Base-by-base conservation (phyloP, 1,140 invertebrate species). In the Mya arenaria region DNA sequence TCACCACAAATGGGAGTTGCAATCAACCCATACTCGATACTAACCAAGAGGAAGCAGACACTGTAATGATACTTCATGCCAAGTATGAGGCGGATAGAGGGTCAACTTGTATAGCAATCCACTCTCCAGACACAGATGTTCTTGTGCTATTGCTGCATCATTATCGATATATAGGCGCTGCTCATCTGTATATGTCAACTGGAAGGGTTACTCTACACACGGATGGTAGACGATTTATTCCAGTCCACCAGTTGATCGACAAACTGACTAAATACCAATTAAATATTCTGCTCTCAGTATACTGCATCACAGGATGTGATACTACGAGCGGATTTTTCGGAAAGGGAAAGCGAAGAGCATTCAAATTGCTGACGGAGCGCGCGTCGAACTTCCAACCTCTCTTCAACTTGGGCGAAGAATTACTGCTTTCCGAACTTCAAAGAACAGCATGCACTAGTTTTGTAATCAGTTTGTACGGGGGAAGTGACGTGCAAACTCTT, bases 11-110 rank as follows among this genome's bases (percentile, higher is more conserved):
- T 52, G 48, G 48, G 19, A n/a, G 48, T 23, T 23, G 48, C 19
- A 23, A 60, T 89, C 91, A 34, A 84, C 85, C 23, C 87, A 23
- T 62, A 60, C 56, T 15, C 39, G n/a, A 41, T 25, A 17, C 58
- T 23, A 34, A 34, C 23, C 62, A 34, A 34, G 28, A 62, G 37
- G 62, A 36, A 65, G 32, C 62, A 10, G 62, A 65, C 32, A 65
- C 62, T n/a, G 8, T 65, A 10, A 65, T 65, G 62, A 65, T 65
- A 34, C 62, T 65, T 65, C 62, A 65, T 36, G 62, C 62, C 25
- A 65, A 36, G 36, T 65, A 65, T 34, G 62, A 6, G 23, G 62
- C 62, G 23, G 32, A 65, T 30, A 65, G 8, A 36, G 62, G 62
- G 17, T 30, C 28, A 34, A 58, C 71, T 32, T 58, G 30, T 32